Base-by-base conservation (phyloP, 2,113 vertebrate genomes). In the Thalassarche chlororhynchos region DNA sequence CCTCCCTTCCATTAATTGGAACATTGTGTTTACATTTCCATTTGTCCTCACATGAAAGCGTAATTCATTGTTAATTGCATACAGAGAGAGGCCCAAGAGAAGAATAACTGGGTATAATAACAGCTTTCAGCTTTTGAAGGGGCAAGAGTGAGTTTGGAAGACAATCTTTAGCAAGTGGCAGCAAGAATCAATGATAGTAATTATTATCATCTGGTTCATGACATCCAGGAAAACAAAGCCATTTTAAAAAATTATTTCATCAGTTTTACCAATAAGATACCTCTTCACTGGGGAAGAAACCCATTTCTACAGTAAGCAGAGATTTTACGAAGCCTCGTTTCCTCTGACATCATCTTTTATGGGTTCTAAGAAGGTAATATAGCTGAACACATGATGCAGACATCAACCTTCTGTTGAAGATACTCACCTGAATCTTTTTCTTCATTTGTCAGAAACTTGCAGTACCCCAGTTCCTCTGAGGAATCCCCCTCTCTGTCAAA, bases 11-110 rank as follows among this genome's bases (percentile, higher is more conserved):
- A 4, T 87, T 95, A 94, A 76, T 36, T 91, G 36, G 70, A 97
- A 32, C 61, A 80, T 40, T 96, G 47, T 77, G 58, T 92, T 96
- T 86, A 70, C 70, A 60, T 89, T 92, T 97, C 46, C 58, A 81
- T 91, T 89, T 95, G 46, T 95, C 66, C 80, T 97, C 64, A 94
- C 28, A 28, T 72, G 29, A 96, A 47, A 96, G 69, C 52, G 20
- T 93, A 86, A 90, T 90, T 90, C 80, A 85, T 90, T 96, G 36
- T 79, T 97, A 94, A 86, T 89, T 84, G 81, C 60, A 57, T 57
- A 17, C 61, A 84, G 76, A 89, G 62, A 93, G 57, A 86, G 17
- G 18, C 36, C 17, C 52, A 85, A 49, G 65, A 57, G 49, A 96
- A 69, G 55, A 83, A 79, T 64, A 81, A 87, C 28, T 31, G 31